Percentiles rank a stretch among this genome's conserved stretches.
Conservation (phyloP, 2,888 invertebrate genomes). For the Emesis castigata region DNA sequence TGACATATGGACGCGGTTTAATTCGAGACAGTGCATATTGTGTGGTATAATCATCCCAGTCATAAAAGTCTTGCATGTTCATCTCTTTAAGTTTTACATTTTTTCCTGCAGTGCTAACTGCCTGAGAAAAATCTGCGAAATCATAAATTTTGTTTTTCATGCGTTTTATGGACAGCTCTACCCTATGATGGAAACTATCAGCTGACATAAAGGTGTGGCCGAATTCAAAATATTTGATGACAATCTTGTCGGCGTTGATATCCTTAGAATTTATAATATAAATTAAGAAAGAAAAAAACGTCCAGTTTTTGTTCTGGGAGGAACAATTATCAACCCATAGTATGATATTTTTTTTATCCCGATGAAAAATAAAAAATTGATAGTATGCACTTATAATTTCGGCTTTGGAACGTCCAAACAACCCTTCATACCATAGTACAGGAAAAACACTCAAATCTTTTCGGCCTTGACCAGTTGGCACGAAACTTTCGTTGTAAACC, state of each 20-base stretch:
- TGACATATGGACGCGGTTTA: slow-evolving; percentile 46
- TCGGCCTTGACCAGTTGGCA: slow-evolving; percentile 27
- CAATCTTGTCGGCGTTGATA: slow-evolving; percentile 24
- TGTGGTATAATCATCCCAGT: slow-evolving; percentile 42
- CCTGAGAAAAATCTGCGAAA: slow-evolving; percentile 40
- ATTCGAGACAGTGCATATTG: slow-evolving; percentile 42
- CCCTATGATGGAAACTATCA: slow-evolving; percentile 5
- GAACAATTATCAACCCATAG: slow-evolving; percentile 37
- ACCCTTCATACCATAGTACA: slow-evolving; percentile 46
- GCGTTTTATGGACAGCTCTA: slow-evolving; percentile 30
- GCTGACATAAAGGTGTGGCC: too few species aligned
- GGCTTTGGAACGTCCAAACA: slow-evolving; percentile 35
- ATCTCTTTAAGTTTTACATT: slow-evolving; percentile 41
- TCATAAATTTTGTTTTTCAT: slow-evolving; percentile 39
- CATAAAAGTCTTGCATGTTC: slow-evolving; percentile 41
- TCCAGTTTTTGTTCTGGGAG: slow-evolving; percentile 43
- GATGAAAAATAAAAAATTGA: slow-evolving; percentile 15
- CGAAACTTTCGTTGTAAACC: slow-evolving; percentile 60
- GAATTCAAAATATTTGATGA: slow-evolving; percentile 1
- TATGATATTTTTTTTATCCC: slow-evolving; percentile 33
- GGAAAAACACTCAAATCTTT: slow-evolving; percentile 43
- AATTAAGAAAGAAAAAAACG: slow-evolving; percentile 37
- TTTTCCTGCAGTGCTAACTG: slow-evolving; percentile 42
- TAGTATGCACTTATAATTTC: slow-evolving; percentile 31
- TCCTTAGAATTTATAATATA: slow-evolving; percentile 27